Evolutionary conservation across 1,140 invertebrate genomes (phyloP).

Genomic region (Argopecten irradians): DNA sequence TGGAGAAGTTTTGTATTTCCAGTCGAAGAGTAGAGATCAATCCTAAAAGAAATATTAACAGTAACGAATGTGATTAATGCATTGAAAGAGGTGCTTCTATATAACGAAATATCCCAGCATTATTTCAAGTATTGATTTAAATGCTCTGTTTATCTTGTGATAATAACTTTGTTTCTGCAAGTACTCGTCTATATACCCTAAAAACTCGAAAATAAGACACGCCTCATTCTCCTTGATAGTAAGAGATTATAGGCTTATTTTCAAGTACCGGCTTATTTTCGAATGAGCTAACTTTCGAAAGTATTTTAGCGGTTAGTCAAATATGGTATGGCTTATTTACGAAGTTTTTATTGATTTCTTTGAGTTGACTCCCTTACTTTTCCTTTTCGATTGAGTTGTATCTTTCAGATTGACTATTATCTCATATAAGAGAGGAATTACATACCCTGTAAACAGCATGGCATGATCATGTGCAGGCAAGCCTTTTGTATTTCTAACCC

Average conservation of each 20-base stretch:
- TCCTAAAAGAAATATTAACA: neutral
- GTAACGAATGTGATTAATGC: neutral
- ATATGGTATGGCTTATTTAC: neutral
- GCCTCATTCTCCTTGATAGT: too few species aligned
- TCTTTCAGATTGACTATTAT: neutral
- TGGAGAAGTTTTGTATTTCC: slow-evolving; percentile 37
- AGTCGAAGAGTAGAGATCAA: slow-evolving; percentile 34
- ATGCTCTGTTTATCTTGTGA: neutral
- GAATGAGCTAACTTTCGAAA: neutral
- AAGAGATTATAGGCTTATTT: too few species aligned
- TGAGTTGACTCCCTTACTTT: too few species aligned
- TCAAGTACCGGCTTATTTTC: neutral
- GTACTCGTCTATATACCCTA: neutral
- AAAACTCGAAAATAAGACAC: too few species aligned
- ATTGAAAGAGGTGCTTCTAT: neutral
- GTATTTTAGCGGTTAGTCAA: neutral
- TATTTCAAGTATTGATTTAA: neutral
- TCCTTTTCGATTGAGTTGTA: neutral
- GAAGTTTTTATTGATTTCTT: too few species aligned
- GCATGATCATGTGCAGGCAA: slow-evolving; percentile 58
- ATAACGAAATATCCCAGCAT: neutral
- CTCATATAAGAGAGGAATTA: neutral
- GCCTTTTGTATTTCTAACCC: slow-evolving; percentile 44
- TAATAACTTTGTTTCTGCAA: neutral
- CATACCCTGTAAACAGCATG: slow-evolving; percentile 60